Evolutionary conservation across 2,113 vertebrate genomes (phyloP), one percentile per base, ranked within the genome.

Genomic region (Apodemus sylvaticus): DNA sequence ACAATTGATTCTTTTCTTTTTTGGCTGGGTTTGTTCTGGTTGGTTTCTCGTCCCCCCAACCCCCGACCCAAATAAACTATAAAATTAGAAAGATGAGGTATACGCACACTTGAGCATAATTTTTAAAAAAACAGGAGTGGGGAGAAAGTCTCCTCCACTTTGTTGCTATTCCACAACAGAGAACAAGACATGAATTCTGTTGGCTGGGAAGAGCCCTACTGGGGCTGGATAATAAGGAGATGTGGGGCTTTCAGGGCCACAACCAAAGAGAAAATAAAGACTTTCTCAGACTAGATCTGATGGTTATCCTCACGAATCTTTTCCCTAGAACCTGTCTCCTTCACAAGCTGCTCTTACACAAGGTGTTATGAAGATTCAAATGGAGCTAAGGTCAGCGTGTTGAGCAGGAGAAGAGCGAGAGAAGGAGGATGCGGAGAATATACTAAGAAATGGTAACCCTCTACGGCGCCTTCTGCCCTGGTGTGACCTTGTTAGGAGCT

Each of bases 121-220:
- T 91, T 95, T 91, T 34, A 34, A 86, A 68, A 89, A 79, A 79
- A 76, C 76, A 22, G 34, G 48, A 24, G 64, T 89, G 34, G 51
- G 76, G 12, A 34, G 51, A 81, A 81, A 73, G 45, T 31, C 53
- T 83, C 17, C 82, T 94, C 24, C 60, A 70, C 34, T 48, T 36
- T 29, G 7, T 5, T 58, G 5, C 19, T 9, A 36, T 20, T 85
- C 39, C 53, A 82, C 42, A 74, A 42, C 22, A 70, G 36, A 70
- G 48, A 94, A 93, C 62, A 97, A 95, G 93, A 87, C 70, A 68
- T 68, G 39, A 66, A 96, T 93, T 91, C 51, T 79, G 64, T 78
- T 45, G 51, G 29, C 36, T 93, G 39, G 24, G 81, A 91, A 93
- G 68, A 86, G 39, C n/a, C 51, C 87, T n/a, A 48, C 19, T 26